phyloP scores from a whole-genome alignment of 2,888 invertebrate species.

The Pseudococcus viburni region DNA sequence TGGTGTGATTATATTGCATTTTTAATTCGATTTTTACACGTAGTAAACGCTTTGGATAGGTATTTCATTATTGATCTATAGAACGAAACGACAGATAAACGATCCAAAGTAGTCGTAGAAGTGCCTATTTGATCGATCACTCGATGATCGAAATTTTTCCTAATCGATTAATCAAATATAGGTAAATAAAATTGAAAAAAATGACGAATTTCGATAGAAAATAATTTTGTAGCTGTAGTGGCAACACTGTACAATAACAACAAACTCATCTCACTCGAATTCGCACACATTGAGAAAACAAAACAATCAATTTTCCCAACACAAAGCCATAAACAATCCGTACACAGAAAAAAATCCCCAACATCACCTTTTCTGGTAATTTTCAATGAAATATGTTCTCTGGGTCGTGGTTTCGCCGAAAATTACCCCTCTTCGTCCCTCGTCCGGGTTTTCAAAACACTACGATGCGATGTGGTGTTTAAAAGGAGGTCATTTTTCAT shows the following conservation, averaged over 20 bases:
- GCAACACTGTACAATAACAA: not conserved
- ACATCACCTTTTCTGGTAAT: not conserved
- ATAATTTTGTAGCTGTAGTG: not conserved
- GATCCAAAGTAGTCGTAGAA: not conserved
- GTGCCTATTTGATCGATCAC: not conserved
- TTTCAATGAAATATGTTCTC: slow-evolving; percentile 11
- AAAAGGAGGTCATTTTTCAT: slow-evolving; percentile 40
- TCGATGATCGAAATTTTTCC: too few species aligned
- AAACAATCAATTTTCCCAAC: not conserved
- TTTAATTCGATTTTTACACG: not conserved
- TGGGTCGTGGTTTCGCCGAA: not conserved
- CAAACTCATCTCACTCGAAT: not conserved
- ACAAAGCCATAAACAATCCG: not conserved
- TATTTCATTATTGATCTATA: not conserved
- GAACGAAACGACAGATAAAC: not conserved
- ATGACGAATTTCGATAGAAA: not conserved
- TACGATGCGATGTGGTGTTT: not conserved
- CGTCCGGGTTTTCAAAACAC: not conserved
- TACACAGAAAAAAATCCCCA: not conserved
- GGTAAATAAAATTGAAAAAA: not conserved
- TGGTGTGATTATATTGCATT: not conserved
- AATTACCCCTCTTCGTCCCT: not conserved
- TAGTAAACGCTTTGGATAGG: not conserved
- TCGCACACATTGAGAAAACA: not conserved
- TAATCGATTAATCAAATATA: not conserved